A percentile compares a stretch with the other conserved stretches of the same genome.
phyloP scores from a whole-genome alignment of 53 echinoderm and acorn worm species.

The Hippasteria phrygiana region DNA sequence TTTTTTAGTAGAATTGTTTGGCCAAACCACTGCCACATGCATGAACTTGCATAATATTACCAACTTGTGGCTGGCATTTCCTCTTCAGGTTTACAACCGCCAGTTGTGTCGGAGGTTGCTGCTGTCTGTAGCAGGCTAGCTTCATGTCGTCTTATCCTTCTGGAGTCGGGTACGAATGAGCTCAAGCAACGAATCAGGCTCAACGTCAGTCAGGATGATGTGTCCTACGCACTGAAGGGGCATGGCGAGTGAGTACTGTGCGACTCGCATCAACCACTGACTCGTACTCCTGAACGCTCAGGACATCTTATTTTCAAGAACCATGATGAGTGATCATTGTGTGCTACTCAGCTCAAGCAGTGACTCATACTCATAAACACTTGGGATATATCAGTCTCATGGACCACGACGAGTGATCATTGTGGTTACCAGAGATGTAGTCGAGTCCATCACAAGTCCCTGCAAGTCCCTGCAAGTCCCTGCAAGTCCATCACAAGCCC shows the following conservation, averaged over 20 bases:
- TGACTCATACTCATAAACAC: too few relatives aligned
- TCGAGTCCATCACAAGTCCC: too few relatives aligned
- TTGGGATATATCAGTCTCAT: too few relatives aligned
- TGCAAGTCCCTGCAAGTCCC: too few relatives aligned
- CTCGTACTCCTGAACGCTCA: too few relatives aligned
- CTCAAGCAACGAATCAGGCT: conserved; percentile 87
- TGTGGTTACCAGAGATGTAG: too few relatives aligned
- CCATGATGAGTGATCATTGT: not conserved
- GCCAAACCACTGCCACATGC: not conserved
- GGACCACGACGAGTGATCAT: not conserved
- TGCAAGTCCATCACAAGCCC: too few relatives aligned
- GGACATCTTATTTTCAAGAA: not conserved
- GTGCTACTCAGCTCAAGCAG: too few relatives aligned
- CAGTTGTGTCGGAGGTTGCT: conserved; percentile 87
- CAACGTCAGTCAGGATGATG: conserved; percentile 97
- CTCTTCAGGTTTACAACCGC: conserved; percentile 77
- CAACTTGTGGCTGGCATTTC: not conserved
- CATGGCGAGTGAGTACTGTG: not conserved
- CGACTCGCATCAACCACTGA: not conserved
- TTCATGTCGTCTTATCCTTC: conserved; percentile 74
- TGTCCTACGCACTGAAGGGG: conserved; percentile 78
- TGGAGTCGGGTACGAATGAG: conserved; percentile 91
- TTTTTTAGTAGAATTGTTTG: too few relatives aligned
- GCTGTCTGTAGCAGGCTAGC: conserved; percentile 87
- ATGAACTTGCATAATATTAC: not conserved